These are phyloP conservation scores for Sanderia malayensis DNA, from an alignment of 30 jellyfish, hydroid and myxozoan genomes.

Conservation along the genomic window DNA sequence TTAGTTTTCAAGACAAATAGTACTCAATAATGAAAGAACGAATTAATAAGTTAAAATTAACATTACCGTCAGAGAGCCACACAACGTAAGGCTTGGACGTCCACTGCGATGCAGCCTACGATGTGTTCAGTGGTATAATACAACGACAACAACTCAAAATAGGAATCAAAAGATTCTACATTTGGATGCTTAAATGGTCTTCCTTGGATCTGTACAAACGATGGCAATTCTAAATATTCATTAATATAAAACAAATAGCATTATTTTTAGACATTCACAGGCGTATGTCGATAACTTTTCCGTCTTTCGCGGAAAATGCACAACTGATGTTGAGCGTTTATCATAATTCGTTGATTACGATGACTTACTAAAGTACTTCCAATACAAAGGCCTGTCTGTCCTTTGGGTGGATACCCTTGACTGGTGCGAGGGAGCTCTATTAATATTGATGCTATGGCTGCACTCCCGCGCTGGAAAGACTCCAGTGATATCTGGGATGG, in stretches of 20 bases:
- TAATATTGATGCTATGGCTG: conserved; percentile 54
- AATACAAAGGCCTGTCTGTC: conserved; percentile 69
- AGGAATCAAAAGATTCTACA: no score
- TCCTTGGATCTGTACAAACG: background rate
- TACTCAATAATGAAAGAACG: no score
- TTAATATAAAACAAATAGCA: background rate
- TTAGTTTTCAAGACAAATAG: no score
- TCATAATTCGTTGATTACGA: conserved; percentile 15
- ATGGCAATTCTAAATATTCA: background rate
- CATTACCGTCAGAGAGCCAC: no score
- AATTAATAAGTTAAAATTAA: no score
- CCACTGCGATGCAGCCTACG: no score
- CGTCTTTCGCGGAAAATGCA: conserved; percentile 42
- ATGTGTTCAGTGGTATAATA: no score
- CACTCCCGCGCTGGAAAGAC: conserved; percentile 47
- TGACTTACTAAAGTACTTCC: conserved; percentile 54
- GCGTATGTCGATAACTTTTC: conserved; percentile 36
- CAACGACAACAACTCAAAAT: no score
- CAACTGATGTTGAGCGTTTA: conserved; percentile 47
- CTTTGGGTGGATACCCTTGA: conserved; percentile 48
- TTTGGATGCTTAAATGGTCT: no score
- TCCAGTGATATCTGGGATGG: conserved; percentile 58
- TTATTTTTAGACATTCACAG: conserved; percentile 33
- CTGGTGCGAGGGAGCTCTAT: conserved; percentile 60
- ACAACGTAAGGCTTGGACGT: no score